Conservation (phyloP, 1,140 invertebrate species). For the Samia ricini region DNA sequence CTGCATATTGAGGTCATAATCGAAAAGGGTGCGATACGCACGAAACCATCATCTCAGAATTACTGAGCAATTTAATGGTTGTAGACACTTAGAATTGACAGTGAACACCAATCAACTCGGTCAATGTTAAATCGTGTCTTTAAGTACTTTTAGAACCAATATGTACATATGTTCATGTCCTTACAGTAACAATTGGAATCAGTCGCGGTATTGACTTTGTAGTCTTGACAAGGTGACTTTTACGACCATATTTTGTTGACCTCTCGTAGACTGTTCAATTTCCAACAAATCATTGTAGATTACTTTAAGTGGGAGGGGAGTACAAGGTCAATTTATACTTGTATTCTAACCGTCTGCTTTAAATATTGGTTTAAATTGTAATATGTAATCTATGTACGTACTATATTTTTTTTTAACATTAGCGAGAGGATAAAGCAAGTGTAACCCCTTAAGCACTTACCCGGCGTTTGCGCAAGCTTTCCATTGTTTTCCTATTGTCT, state of each 20-base stretch:
- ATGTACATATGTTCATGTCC: conserved; percentile 22
- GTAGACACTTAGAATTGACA: conserved; percentile 2
- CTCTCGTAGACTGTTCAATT: not conserved
- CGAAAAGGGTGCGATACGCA: not conserved
- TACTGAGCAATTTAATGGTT: not conserved
- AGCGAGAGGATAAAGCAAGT: not conserved
- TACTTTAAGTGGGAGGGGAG: not conserved
- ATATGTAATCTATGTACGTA: not conserved
- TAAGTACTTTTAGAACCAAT: conserved; percentile 7
- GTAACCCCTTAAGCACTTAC: no score
- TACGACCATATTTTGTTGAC: conserved; percentile 4
- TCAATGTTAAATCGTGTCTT: conserved; percentile 21
- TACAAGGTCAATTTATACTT: conserved; percentile 6
- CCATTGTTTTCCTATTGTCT: no score
- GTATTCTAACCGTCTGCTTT: conserved; percentile 8
- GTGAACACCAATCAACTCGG: conserved; percentile 2
- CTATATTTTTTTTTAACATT: not conserved
- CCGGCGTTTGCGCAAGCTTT: no score
- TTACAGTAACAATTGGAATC: conserved; percentile 23
- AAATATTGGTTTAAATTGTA: conserved; percentile 5
- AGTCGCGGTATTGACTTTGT: conserved; percentile 20
- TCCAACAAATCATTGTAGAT: not conserved
- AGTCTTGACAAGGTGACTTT: conserved; percentile 8
- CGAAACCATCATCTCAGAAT: not conserved
- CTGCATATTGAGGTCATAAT: not conserved